Percentiles rank a stretch among this genome's conserved stretches.
These are phyloP conservation scores for Cepphus grylle DNA, from an alignment of 2,113 vertebrate species.

Conservation along the genomic window DNA sequence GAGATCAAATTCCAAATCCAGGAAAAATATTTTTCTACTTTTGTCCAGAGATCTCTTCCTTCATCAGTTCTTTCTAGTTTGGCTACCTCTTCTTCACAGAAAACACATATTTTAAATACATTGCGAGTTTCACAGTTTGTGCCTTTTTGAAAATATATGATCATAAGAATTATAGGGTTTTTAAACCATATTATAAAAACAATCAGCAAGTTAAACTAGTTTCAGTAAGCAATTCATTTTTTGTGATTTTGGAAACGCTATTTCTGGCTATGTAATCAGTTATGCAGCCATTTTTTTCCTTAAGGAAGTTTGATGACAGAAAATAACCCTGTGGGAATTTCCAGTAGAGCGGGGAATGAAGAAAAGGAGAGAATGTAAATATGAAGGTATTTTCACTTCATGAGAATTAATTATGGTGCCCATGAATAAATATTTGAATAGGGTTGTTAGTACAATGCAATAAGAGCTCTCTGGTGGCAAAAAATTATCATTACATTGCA, in stretches of 20 bases:
- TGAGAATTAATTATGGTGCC: slow-evolving; percentile 6
- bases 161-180: not conserved
- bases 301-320: not conserved
- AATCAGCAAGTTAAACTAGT: not conserved
- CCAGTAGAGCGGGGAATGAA: not conserved
- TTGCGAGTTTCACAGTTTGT: not conserved
- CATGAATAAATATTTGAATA: slow-evolving; percentile 50
- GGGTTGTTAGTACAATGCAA: not conserved
- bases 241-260: not conserved
- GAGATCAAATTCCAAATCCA: not conserved
- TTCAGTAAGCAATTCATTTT: not conserved
- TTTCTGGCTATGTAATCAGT: not conserved
- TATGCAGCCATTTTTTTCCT: not conserved
- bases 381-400: not conserved
- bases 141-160: not conserved
- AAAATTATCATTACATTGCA: slow-evolving; percentile 38
- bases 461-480: slow-evolving; percentile 59
- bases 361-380: not conserved
- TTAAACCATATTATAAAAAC: not conserved
- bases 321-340: not conserved
- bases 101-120: not conserved
- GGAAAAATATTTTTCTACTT: not conserved
- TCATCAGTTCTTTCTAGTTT: not conserved
- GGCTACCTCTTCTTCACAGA: not conserved
- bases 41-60: not conserved